Conservation (phyloP, 2,113 vertebrate genomes). For the Toxostoma redivivum region DNA sequence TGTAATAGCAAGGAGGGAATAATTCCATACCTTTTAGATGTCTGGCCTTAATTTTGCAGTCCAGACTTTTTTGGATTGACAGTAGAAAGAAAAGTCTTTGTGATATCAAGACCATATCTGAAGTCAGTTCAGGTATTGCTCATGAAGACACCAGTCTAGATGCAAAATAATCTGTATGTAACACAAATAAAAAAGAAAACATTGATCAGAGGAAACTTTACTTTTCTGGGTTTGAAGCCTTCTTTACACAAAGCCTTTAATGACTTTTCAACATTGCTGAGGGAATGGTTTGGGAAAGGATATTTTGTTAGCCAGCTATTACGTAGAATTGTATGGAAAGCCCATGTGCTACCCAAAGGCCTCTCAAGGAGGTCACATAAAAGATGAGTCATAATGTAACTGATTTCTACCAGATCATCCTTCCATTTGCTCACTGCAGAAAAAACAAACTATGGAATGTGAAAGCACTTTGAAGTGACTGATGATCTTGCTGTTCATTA, state of each 20-base stretch:
- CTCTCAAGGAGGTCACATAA: conserved; percentile 19
- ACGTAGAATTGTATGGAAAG: background rate
- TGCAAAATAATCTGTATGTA: background rate
- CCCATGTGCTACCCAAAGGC: conserved; percentile 38
- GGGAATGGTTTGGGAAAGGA: background rate
- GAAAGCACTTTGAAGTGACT: conserved; percentile 48
- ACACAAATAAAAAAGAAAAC: background rate
- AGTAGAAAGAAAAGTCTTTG: background rate
- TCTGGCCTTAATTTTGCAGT: background rate
- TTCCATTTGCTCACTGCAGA: conserved; percentile 17
- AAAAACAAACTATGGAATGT: conserved; percentile 42
- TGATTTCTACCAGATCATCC: conserved; percentile 48
- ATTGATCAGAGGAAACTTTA: background rate
- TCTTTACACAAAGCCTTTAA: background rate
- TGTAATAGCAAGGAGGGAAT: background rate
- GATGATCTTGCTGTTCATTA: conserved; percentile 42
- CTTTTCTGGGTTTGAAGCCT: background rate
- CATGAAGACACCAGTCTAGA: background rate
- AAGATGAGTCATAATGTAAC: conserved; percentile 48
- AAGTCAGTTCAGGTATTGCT: background rate
- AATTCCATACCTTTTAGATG: background rate
- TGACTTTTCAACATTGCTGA: background rate
- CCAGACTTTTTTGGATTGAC: background rate
- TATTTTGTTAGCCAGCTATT: background rate
- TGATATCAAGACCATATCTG: background rate